phyloP scores from a whole-genome alignment of 2,888 invertebrate genomes.

The Lepidonotus clava region DNA sequence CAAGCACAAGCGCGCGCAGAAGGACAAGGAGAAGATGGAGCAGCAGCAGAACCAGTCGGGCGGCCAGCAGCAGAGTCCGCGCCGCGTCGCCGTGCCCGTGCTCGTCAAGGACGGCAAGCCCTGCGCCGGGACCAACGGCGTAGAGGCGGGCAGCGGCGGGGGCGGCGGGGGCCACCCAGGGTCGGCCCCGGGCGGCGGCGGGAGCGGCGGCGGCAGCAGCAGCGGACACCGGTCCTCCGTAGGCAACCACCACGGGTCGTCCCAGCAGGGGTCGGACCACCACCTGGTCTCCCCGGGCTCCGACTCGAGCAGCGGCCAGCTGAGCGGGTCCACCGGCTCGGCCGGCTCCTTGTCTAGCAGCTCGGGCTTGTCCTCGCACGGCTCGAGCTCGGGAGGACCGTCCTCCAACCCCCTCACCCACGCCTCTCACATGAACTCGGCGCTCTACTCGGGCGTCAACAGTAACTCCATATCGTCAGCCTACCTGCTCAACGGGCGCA shows the following conservation, averaged over 20 bases:
- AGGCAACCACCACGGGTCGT: background rate
- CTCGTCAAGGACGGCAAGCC: constrained; percentile 82
- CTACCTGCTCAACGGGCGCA: constrained; percentile 47
- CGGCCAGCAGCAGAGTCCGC: constrained; percentile 69
- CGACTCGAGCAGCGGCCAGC: constrained; percentile 43
- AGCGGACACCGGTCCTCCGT: background rate
- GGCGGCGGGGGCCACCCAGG: background rate
- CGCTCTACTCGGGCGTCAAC: constrained; percentile 1
- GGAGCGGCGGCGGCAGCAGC: background rate
- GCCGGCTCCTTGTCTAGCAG: constrained; percentile 43
- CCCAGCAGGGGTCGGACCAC: background rate
- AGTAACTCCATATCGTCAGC: constrained; percentile 49
- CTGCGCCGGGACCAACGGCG: constrained; percentile 78
- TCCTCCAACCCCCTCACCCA: constrained; percentile 27
- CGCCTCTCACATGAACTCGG: constrained; percentile 42
- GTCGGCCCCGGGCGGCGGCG: background rate
- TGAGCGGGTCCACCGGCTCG: constrained; percentile 23
- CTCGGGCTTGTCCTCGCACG: constrained; percentile 47
- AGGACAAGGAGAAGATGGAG: constrained; percentile 78
- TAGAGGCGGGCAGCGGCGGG: background rate
- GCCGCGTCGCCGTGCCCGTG: constrained; percentile 80
- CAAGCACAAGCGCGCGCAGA: constrained; percentile 71
- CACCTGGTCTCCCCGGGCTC: constrained; percentile 35
- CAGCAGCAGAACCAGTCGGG: constrained; percentile 54
- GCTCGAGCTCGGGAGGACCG: background rate